Evolutionary conservation across 1,140 invertebrate species (phyloP).

Genomic region (Arion vulgaris): DNA sequence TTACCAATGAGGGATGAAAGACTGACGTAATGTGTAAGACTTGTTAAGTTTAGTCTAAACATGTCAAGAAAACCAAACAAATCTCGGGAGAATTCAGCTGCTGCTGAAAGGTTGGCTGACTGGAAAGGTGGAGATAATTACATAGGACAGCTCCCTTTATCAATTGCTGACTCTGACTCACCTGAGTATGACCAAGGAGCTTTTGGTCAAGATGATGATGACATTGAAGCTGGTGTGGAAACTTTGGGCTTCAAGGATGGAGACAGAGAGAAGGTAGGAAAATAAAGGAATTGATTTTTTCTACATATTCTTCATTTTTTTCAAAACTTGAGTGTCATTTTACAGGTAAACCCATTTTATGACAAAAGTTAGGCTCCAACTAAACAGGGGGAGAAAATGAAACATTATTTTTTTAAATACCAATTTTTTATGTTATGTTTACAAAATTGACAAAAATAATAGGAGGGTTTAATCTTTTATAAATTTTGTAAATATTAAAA

Average conservation of each 20-base stretch:
- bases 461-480: too few relatives aligned
- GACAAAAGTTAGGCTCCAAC: too few relatives aligned
- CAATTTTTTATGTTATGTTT: too few relatives aligned
- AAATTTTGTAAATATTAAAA: too few relatives aligned
- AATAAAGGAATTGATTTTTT: too few relatives aligned
- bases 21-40: not conserved
- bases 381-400: too few relatives aligned
- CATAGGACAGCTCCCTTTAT: constrained; percentile 29
- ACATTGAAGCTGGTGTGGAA: constrained; percentile 38
- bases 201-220: constrained; percentile 43
- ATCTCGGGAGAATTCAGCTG: constrained; percentile 54
- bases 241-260: constrained; percentile 42
- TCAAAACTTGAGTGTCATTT: too few relatives aligned
- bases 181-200: constrained; percentile 44
- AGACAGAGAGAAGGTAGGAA: constrained; percentile 36
- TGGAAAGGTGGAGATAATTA: constrained; percentile 47
- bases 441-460: too few relatives aligned
- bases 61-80: constrained; percentile 46
- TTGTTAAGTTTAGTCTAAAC: not conserved
- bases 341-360: too few relatives aligned
- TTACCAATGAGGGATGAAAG: not conserved
- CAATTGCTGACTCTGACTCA: constrained; percentile 41
- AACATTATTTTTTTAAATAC: too few relatives aligned
- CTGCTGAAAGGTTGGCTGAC: constrained; percentile 54
- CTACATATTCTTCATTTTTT: too few relatives aligned